A percentile compares a stretch with the other conserved stretches of the same genome.
phyloP scores from a whole-genome alignment of 2,888 invertebrate genomes.

The Tupiocoris notatus region DNA sequence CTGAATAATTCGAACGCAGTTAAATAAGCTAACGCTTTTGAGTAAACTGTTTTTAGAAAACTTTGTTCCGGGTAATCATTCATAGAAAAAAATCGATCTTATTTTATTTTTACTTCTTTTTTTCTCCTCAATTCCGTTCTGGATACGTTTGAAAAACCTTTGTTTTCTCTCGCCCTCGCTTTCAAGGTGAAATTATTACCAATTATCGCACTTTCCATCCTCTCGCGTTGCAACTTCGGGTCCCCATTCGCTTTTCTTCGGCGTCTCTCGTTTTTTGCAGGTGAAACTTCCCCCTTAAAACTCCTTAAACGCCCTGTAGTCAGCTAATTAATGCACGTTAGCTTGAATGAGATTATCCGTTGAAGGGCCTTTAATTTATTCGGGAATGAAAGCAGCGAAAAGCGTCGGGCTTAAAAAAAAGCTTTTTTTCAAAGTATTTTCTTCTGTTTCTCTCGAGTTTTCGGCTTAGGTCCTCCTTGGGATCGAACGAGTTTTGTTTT shows the following conservation, averaged over 20 bases:
- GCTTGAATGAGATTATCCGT: not conserved
- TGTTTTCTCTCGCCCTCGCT: not conserved
- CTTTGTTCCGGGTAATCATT: not conserved
- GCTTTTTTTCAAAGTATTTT: not conserved
- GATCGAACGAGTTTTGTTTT: no score
- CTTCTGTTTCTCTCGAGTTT: not conserved
- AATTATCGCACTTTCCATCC: not conserved
- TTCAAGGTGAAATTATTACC: not conserved
- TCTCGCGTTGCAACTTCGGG: not conserved
- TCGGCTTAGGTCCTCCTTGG: no score
- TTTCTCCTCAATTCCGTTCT: no score
- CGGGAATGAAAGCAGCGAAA: not conserved
- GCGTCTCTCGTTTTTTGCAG: not conserved
- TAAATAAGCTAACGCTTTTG: no score
- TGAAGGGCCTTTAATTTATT: not conserved
- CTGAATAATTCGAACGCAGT: no score
- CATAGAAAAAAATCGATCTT: not conserved
- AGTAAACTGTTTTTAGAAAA: not conserved
- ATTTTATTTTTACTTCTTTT: no score
- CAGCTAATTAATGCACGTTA: not conserved
- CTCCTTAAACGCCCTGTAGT: not conserved
- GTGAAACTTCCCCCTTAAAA: not conserved
- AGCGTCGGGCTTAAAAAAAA: not conserved
- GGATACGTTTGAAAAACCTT: not conserved
- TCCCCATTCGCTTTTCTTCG: not conserved